Evolutionary conservation across 2,797 vertebrate genomes (phyloP).

Genomic region (Delichon dasypus): DNA sequence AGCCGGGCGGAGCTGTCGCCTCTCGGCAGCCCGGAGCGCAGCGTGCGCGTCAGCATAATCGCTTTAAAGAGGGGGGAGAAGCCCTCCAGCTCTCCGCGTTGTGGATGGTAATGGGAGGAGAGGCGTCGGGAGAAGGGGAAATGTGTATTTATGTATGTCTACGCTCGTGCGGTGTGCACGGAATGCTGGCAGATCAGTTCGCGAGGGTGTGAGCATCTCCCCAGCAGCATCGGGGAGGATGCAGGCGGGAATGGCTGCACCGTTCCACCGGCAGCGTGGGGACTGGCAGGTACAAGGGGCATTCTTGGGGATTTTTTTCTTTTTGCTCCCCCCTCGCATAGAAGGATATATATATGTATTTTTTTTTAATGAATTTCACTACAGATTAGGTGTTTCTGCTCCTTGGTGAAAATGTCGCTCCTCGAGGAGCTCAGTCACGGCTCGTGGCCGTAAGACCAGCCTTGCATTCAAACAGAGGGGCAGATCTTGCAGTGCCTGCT

Average conservation of each 20-base stretch:
- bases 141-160: not conserved
- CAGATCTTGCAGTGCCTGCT: not conserved
- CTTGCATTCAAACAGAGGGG: not conserved
- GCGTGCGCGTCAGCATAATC: not conserved
- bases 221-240: not conserved
- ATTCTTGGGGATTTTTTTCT: not conserved
- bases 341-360: not conserved
- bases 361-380: not conserved
- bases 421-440: not conserved
- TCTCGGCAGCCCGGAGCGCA: not conserved
- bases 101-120: not conserved
- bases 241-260: not conserved
- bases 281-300: not conserved
- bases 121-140: not conserved
- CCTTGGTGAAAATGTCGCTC: not conserved
- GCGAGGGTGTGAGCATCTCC: not conserved
- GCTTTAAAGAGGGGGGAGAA: not conserved
- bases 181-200: not conserved
- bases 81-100: not conserved
- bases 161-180: not conserved
- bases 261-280: not conserved
- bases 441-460: not conserved
- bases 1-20: slow-evolving; percentile 51
- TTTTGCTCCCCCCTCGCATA: too few species aligned
- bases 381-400: not conserved